phyloP scores from a whole-genome alignment of 2,797 vertebrate species.

The Gobio occitaniae region DNA sequence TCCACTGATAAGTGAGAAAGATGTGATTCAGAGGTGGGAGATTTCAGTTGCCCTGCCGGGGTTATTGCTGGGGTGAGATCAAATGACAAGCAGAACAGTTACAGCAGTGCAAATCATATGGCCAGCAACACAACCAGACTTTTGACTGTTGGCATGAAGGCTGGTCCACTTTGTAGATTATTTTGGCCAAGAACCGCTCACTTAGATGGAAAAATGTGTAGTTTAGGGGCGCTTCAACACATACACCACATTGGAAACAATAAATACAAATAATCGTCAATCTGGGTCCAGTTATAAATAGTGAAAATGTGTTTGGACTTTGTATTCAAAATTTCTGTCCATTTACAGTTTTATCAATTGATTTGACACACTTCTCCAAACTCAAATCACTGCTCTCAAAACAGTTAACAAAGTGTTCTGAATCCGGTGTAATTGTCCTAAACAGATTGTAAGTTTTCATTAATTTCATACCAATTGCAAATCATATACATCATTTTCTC shows the following conservation, averaged over 20 bases:
- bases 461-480: no score
- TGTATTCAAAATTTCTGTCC: background rate
- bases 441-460: no score
- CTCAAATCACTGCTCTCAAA: no score
- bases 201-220: background rate
- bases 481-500: no score
- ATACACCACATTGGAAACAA: background rate
- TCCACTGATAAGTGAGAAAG: slow-evolving; percentile 66
- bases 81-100: slow-evolving; percentile 66
- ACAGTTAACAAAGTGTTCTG: no score
- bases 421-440: no score
- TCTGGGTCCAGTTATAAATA: background rate
- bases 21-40: slow-evolving; percentile 24
- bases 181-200: background rate
- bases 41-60: slow-evolving; percentile 56
- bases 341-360: background rate
- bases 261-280: background rate
- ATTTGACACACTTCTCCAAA: no score
- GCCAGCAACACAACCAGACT: slow-evolving; percentile 11
- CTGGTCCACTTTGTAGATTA: slow-evolving; percentile 10
- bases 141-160: background rate
- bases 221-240: background rate
- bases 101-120: slow-evolving; percentile 53
- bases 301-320: background rate
- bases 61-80: slow-evolving; percentile 59